phyloP scores from a whole-genome alignment of 2,797 vertebrate genomes.

The Cuniculus paca region DNA sequence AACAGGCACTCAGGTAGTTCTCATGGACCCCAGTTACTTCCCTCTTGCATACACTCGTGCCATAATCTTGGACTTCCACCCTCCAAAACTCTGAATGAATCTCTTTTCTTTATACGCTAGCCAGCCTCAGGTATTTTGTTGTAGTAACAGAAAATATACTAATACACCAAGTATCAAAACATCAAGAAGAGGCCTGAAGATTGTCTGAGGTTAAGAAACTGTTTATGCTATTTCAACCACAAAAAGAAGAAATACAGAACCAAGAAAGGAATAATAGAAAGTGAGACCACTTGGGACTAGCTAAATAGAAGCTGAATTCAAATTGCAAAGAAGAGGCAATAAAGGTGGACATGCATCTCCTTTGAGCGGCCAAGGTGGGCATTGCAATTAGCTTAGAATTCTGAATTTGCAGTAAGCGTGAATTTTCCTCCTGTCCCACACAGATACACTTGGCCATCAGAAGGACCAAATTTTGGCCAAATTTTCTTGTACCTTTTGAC shows the following conservation, averaged over 20 bases:
- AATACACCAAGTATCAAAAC: background rate
- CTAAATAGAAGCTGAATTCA: background rate
- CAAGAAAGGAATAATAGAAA: background rate
- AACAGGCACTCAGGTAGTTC: background rate
- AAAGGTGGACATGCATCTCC: rapidly evolving
- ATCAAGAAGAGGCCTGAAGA: background rate
- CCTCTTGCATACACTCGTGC: background rate
- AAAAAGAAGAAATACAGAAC: background rate
- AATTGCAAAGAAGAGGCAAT: background rate
- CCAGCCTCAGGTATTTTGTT: background rate
- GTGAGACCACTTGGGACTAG: background rate
- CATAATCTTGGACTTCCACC: background rate
- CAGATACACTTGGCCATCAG: rapidly evolving
- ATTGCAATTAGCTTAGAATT: rapidly evolving
- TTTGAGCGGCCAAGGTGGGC: background rate
- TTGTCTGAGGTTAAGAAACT: background rate
- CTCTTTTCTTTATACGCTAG: background rate
- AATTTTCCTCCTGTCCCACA: rapidly evolving
- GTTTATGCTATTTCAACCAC: too few relatives aligned
- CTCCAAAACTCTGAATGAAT: background rate
- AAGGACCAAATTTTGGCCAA: background rate
- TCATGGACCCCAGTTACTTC: too few relatives aligned
- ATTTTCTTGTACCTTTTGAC: background rate
- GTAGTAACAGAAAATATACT: background rate
- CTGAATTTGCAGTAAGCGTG: background rate